These are phyloP conservation scores for Rhagonycha lutea DNA, from an alignment of 2,888 invertebrate genomes.

Conservation along the genomic window DNA sequence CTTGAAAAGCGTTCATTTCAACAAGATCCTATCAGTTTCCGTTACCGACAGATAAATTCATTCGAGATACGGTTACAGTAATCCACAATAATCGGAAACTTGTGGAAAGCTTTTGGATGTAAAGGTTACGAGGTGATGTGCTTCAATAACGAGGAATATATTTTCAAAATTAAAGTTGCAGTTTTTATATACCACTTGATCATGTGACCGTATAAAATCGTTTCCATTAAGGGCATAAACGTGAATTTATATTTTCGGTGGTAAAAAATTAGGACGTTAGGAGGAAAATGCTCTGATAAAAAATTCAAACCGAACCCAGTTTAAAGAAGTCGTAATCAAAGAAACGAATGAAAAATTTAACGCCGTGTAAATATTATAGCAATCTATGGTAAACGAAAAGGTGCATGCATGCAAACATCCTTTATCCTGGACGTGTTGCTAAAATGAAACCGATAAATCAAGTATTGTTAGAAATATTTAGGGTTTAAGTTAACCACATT, in stretches of 20 bases:
- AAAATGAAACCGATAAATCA: neutral
- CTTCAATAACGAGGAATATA: neutral
- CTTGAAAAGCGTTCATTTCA: neutral
- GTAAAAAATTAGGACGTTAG: neutral
- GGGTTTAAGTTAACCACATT: neutral
- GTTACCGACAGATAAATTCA: slow-evolving; percentile 3
- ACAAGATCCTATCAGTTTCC: slow-evolving; percentile 4
- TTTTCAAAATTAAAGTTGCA: neutral
- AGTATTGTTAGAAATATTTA: neutral
- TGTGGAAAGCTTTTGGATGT: neutral
- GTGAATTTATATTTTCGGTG: neutral
- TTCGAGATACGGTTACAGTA: slow-evolving; percentile 1
- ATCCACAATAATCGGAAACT: slow-evolving; percentile 2
- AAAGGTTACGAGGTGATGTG: slow-evolving; percentile 2
- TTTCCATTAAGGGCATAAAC: neutral
- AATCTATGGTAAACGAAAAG: neutral
- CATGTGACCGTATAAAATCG: neutral
- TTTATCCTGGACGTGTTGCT: neutral
- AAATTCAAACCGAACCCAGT: neutral
- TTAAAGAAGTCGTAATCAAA: neutral
- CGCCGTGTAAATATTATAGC: neutral
- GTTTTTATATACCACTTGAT: neutral
- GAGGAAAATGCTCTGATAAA: neutral
- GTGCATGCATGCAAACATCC: neutral
- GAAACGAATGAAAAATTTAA: neutral